Conservation (phyloP, 2,113 vertebrate genomes). For the Noturus placidus region DNA sequence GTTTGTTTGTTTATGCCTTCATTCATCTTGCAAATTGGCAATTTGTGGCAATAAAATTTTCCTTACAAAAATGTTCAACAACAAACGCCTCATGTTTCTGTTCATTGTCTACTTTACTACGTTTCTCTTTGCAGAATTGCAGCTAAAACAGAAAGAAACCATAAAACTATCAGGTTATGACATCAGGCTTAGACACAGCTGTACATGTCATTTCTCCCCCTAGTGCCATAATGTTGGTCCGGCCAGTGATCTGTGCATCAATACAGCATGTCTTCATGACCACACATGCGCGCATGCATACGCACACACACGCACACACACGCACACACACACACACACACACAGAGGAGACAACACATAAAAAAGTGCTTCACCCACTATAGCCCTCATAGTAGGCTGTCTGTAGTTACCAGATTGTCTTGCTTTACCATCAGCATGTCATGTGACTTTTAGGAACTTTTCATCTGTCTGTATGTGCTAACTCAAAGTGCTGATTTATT, state of each 20-base stretch:
- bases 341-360: not conserved
- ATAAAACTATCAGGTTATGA: not conserved
- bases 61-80: not conserved
- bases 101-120: not conserved
- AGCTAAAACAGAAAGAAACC: not conserved
- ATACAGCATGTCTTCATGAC: not conserved
- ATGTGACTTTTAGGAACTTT: not conserved
- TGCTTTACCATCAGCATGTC: not conserved
- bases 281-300: not conserved
- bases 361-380: not conserved
- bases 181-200: not conserved
- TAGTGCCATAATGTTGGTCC: not conserved
- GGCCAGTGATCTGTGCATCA: not conserved
- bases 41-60: not conserved
- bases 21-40: not conserved
- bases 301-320: not conserved
- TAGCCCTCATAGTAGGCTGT: not conserved
- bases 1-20: not conserved
- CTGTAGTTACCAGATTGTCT: constrained; percentile 18
- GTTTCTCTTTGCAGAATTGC: not conserved
- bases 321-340: not conserved
- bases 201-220: not conserved
- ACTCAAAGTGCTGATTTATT: constrained; percentile 22
- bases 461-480: not conserved
- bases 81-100: not conserved